Evolutionary conservation across 2,797 vertebrate species (phyloP), one percentile per base, ranked within the genome.

Genomic region (Muscicapa striata): DNA sequence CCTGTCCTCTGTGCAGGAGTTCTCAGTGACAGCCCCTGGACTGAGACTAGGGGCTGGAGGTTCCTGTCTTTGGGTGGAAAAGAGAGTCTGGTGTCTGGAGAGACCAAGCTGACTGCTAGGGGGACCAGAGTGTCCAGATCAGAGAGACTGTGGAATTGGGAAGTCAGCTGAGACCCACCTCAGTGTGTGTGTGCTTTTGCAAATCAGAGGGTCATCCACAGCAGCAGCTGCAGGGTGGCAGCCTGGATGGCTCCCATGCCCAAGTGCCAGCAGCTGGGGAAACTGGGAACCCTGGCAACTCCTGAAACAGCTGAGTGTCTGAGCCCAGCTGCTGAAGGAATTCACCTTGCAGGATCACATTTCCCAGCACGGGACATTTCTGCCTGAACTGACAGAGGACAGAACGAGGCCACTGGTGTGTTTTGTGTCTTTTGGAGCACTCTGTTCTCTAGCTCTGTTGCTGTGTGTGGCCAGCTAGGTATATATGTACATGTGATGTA

Each of bases 201-300:
- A 6, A 9, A 62, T 9, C 20, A 27, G 43, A 55, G n/a, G 6
- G 21, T 8, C 0, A 1, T 17, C 10, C 0, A 0, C 4, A 41
- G 34, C 40, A 70, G 40, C 67, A 85, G 21, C 40, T 67, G 29
- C 36, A 58, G 27, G 27, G 29, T 18, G 46, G 32, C 16, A 70
- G n/a, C 5, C 34, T 38, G 1, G 0, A 22, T 26, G 36, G 13
- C n/a, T 90, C 0, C 0, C 16, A 11, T 24, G 10, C 43, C 36
- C 68, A n/a, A 41, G 21, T 36, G 23, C 32, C 48, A 55, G 55
- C 41, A 62, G 57, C 32, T 48, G 36, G 14, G 16, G 13, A 57
- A 40, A 29, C 20, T 45, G 27, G 36, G 10, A 55, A 46, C 7
- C 7, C 3, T 1, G 36, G 4, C 36, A 82, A 4, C 2, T 22